Base-by-base conservation (phyloP, 2,888 invertebrate species). In the Orthonevra nobilis region DNA sequence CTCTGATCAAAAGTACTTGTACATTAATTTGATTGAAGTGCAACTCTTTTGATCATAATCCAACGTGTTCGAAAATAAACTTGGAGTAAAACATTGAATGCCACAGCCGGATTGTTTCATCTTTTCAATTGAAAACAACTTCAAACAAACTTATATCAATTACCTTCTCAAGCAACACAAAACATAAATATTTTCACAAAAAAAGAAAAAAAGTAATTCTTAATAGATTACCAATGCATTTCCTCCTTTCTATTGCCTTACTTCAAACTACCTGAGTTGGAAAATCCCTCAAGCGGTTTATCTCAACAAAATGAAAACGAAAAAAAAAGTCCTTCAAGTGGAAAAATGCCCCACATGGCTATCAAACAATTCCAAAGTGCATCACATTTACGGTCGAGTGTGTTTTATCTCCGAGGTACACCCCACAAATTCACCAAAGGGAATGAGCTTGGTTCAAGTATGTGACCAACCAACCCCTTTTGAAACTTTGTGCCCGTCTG, bases 301-400 rank as follows among this genome's bases (percentile, higher is more conserved):
- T n/a, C n/a, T 10, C 30, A 12, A 48, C 4, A 10, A n/a, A n/a
- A 10, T 10, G 1, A 3, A 32, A 32, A 2, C 20, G 7, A 17
- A 28, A 6, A 4, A 40, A 40, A n/a, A 26, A 52, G 46, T 40
- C 23, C n/a, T n/a, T 48, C 61, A 69, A 69, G 69, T 69, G 63
- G 69, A 75, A 75, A n/a, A 75, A 69, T 38, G 56, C 56, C 63
- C 69, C 75, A 63, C 69, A 75, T 63, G 61, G 61, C 61, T 61
- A 46, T 14, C 46, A 48, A 61, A 60, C 44, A 74, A 68, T 60
- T 36, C 68, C 44, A 46, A 68, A 61, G 58, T 61, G 54, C 56
- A 75, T 72, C 54, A 42, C 54, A 32, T 64, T 64, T 54, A 64
- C 44, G 32, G 56, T 34, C 42, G 48, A 34, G 54, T 28, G n/a